Evolutionary conservation across 1,140 invertebrate species (phyloP).

Genomic region (Brachystomella parvula): DNA sequence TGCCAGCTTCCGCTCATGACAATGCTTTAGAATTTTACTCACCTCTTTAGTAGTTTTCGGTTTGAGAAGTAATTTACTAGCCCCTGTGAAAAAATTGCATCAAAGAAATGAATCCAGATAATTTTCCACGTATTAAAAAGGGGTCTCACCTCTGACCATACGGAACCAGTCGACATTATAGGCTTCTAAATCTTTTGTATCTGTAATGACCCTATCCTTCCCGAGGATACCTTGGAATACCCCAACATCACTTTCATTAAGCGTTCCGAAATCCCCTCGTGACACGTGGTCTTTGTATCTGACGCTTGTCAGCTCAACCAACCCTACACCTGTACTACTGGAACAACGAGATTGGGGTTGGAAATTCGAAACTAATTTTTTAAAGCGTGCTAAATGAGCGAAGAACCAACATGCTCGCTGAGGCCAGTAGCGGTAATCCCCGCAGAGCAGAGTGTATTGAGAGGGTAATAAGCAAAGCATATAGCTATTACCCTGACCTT

Average conservation of each 20-base stretch:
- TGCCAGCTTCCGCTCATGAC: constrained; percentile 72
- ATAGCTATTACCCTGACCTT: too few species aligned
- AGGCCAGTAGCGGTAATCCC: too few species aligned
- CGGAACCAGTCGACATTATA: constrained; percentile 91
- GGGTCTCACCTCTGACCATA: constrained; percentile 69
- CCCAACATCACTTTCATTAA: constrained; percentile 54
- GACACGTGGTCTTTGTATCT: constrained; percentile 25
- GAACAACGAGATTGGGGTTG: too few species aligned
- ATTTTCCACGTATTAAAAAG: too few species aligned
- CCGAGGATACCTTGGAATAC: constrained; percentile 68
- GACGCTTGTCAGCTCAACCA: constrained; percentile 33
- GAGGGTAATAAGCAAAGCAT: too few species aligned
- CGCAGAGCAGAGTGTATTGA: too few species aligned
- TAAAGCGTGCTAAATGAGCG: too few species aligned
- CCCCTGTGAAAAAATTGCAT: constrained; percentile 45
- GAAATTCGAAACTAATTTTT: too few species aligned
- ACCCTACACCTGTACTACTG: too few species aligned
- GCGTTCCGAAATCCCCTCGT: constrained; percentile 42
- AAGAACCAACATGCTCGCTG: too few species aligned
- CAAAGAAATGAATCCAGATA: too few species aligned
- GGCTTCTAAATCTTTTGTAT: constrained; percentile 61
- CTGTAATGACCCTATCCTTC: constrained; percentile 60
- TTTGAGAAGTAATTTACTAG: constrained; percentile 48
- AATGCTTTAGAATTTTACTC: constrained; percentile 74
- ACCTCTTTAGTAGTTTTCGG: constrained; percentile 85